These are phyloP conservation scores for Chloromyia formosa DNA, from an alignment of 2,888 invertebrate genomes.

Conservation along the genomic window DNA sequence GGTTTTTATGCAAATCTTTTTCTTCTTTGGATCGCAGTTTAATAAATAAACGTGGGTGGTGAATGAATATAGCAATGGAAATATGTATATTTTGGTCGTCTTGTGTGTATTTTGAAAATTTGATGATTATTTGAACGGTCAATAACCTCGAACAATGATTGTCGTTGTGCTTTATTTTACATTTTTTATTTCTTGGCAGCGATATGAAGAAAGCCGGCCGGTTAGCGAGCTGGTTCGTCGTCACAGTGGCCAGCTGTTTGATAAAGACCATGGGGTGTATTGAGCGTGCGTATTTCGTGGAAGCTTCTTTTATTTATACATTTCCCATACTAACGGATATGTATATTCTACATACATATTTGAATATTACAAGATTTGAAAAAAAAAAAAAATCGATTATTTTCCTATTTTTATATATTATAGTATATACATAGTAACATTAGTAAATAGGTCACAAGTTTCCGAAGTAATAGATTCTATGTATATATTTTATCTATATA, in stretches of 20 bases:
- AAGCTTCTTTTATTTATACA: too few species aligned
- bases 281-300: too few species aligned
- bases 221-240: too few species aligned
- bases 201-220: slow-evolving; percentile 15
- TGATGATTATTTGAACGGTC: slow-evolving; percentile 39
- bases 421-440: too few species aligned
- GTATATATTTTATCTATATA: too few species aligned
- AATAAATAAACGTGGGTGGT: slow-evolving; percentile 33
- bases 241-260: slow-evolving; percentile 22
- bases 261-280: neutral
- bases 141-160: slow-evolving; percentile 25
- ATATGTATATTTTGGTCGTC: neutral
- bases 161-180: slow-evolving; percentile 1
- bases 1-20: neutral
- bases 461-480: too few species aligned
- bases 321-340: too few species aligned
- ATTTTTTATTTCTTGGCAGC: neutral
- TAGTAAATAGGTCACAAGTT: too few species aligned
- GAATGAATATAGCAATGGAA: slow-evolving; percentile 13
- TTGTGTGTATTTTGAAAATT: slow-evolving; percentile 1
- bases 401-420: too few species aligned
- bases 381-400: too few species aligned
- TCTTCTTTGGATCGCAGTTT: neutral
- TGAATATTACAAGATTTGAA: too few species aligned
- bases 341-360: too few species aligned